These are phyloP conservation scores for Cataglyphis livida DNA, from an alignment of 2,888 invertebrate species.

Conservation along the genomic window DNA sequence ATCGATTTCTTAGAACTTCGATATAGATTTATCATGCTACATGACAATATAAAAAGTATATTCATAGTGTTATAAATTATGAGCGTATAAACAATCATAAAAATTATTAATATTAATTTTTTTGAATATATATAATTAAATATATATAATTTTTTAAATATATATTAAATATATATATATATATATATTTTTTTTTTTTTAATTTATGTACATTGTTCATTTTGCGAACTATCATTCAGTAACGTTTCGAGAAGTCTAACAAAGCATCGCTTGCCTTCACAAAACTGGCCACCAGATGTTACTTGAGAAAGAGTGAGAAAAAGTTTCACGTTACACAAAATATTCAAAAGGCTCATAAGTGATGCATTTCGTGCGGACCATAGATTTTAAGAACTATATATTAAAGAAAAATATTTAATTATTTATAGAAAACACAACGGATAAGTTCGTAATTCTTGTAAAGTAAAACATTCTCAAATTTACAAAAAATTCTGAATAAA, in stretches of 20 bases:
- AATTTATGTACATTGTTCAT: background rate
- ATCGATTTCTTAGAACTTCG: slow-evolving; percentile 23
- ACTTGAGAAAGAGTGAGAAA: slow-evolving; percentile 10
- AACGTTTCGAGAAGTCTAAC: background rate
- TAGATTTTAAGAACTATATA: background rate
- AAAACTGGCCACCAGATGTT: slow-evolving; percentile 27
- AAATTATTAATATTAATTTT: background rate
- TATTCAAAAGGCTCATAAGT: background rate
- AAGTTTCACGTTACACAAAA: slow-evolving; percentile 28
- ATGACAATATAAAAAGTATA: background rate
- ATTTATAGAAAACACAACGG: background rate
- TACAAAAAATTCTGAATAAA: background rate
- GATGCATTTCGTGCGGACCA: background rate
- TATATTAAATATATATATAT: too few species aligned
- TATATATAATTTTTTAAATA: too few species aligned
- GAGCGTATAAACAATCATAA: background rate
- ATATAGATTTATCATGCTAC: slow-evolving; percentile 1
- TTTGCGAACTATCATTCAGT: background rate
- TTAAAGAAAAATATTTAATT: background rate
- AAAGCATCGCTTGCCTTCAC: slow-evolving; percentile 14
- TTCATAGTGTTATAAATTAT: background rate
- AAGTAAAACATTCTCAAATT: background rate
- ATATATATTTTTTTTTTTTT: background rate
- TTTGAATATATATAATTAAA: background rate
- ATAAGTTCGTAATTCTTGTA: background rate